Evolutionary conservation across 2,113 vertebrate genomes (phyloP).

Genomic region (Corydoras maculifer): DNA sequence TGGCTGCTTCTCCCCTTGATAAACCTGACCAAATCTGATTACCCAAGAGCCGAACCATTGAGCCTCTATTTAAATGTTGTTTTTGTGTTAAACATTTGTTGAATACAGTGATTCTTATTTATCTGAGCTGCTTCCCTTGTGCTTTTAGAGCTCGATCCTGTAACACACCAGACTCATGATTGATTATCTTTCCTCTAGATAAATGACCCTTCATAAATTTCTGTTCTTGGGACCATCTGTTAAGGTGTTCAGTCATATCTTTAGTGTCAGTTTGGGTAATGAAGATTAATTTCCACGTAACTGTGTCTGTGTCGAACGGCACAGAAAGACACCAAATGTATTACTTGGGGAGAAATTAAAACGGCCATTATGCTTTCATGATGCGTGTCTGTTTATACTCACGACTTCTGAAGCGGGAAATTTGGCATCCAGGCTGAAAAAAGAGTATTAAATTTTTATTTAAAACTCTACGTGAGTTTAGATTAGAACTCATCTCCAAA

Average conservation of each 20-base stretch:
- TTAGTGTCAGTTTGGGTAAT: slow-evolving; percentile 14
- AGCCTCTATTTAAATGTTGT: not conserved
- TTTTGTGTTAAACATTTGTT: not conserved
- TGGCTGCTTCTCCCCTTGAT: too few species aligned
- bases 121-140: not conserved
- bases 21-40: too few species aligned
- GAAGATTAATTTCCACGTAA: slow-evolving; percentile 16
- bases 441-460: too few species aligned
- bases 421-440: too few species aligned
- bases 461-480: too few species aligned
- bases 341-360: not conserved
- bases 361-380: too few species aligned
- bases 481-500: too few species aligned
- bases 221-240: slow-evolving; percentile 22
- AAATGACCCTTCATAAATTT: slow-evolving; percentile 34
- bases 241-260: slow-evolving; percentile 22
- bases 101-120: not conserved
- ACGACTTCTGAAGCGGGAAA: too few species aligned
- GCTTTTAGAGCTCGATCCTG: not conserved
- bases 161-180: slow-evolving; percentile 8
- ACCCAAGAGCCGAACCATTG: too few species aligned
- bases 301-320: not conserved
- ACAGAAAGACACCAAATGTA: not conserved
- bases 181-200: slow-evolving; percentile 28
- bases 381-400: too few species aligned